Conservation (phyloP, 2,888 invertebrate genomes). For the Netelia fuscicornis region DNA sequence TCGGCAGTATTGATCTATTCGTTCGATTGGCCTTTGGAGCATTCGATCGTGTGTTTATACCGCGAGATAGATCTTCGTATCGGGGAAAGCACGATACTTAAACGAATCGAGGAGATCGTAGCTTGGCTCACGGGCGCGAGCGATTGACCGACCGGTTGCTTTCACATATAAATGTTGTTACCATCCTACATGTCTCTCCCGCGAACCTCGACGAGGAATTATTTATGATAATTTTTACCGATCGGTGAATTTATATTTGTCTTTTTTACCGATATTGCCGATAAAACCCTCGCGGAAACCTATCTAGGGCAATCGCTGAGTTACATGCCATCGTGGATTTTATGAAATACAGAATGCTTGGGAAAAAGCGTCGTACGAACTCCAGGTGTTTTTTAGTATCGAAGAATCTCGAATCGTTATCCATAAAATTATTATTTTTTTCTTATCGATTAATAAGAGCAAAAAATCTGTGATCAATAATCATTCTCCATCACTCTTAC, state of each 20-base stretch:
- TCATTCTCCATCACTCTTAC: no score
- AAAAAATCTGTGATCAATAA: no score
- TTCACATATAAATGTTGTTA: conserved; percentile 27
- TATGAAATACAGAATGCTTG: conserved; percentile 14
- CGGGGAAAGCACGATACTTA: conserved; percentile 43
- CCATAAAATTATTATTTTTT: no score
- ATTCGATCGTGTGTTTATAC: conserved; percentile 50
- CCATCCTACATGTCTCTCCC: conserved; percentile 18
- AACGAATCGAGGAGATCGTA: conserved; percentile 55
- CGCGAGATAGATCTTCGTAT: conserved; percentile 63
- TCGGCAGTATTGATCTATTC: conserved; percentile 65
- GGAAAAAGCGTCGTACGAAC: conserved; percentile 10
- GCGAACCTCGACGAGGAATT: conserved; percentile 19
- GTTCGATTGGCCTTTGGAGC: conserved; percentile 17
- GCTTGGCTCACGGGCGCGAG: conserved; percentile 71
- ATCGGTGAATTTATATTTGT: conserved; percentile 20
- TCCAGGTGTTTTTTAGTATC: background rate
- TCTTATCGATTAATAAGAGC: no score
- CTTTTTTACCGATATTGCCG: background rate
- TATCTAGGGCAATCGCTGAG: background rate
- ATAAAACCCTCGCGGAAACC: background rate
- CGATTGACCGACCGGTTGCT: conserved; percentile 12
- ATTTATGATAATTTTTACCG: conserved; percentile 30
- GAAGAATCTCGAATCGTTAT: no score
- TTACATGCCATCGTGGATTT: conserved; percentile 4